Conservation (phyloP, 2,888 invertebrate genomes). For the Heteromyza rotundicornis region DNA sequence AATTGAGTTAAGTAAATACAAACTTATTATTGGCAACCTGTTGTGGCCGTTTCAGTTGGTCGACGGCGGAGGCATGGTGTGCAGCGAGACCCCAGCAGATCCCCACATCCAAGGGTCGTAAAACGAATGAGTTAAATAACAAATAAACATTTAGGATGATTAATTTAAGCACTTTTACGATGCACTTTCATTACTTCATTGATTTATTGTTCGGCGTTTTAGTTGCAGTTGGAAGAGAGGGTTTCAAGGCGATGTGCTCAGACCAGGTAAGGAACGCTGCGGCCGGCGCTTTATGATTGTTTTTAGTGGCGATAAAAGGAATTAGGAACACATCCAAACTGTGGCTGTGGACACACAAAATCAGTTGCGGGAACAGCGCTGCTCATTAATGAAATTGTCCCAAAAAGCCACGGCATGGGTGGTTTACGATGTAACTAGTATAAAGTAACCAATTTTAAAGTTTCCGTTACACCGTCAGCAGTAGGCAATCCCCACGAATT, state of each 20-base stretch:
- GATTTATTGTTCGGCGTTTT: constrained; percentile 55
- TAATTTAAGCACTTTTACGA: constrained; percentile 63
- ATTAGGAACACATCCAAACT: constrained; percentile 25
- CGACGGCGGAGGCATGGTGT: constrained; percentile 36
- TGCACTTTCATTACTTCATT: constrained; percentile 56
- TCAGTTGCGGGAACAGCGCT: not conserved
- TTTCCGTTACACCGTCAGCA: not conserved
- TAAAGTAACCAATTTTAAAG: constrained; percentile 9
- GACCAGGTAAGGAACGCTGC: constrained; percentile 3
- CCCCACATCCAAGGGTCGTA: constrained; percentile 27
- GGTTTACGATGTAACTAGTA: constrained; percentile 18
- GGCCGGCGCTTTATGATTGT: constrained; percentile 36
- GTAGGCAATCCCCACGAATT: constrained; percentile 17
- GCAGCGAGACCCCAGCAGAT: constrained; percentile 29
- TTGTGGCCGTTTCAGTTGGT: constrained; percentile 32
- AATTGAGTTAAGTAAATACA: constrained; percentile 36
- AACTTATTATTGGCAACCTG: constrained; percentile 47
- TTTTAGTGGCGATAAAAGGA: constrained; percentile 45
- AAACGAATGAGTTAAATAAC: constrained; percentile 48
- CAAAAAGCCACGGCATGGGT: constrained; percentile 24
- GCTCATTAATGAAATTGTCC: constrained; percentile 33
- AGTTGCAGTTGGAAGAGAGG: constrained; percentile 17
- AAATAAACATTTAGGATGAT: constrained; percentile 60
- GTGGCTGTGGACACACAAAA: not conserved
- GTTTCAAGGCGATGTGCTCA: not conserved